Conservation (phyloP, 2,888 invertebrate species). For the Conomelus anceps region DNA sequence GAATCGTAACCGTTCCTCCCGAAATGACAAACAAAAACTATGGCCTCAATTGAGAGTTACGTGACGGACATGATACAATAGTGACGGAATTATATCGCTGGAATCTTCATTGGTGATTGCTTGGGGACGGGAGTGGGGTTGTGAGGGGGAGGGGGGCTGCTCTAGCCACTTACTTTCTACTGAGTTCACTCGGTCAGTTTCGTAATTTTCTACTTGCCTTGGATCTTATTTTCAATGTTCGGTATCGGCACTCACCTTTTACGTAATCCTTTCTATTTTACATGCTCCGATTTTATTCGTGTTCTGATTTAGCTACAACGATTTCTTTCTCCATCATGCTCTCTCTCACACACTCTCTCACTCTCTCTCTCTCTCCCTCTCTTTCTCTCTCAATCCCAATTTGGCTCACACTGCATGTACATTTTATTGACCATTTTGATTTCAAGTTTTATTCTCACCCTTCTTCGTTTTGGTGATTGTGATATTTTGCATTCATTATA, state of each 20-base stretch:
- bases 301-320: neutral
- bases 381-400: neutral
- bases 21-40: neutral
- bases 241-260: neutral
- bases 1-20: neutral
- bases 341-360: too few species aligned
- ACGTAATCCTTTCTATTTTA: neutral
- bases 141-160: neutral
- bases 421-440: neutral
- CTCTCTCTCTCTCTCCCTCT: too few species aligned
- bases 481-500: too few species aligned
- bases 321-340: neutral
- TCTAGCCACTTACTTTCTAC: neutral
- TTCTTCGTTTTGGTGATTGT: neutral
- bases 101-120: neutral
- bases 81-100: neutral
- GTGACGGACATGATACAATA: neutral
- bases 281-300: neutral
- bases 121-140: neutral
- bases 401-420: too few species aligned
- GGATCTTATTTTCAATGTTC: neutral
- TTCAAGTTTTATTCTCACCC: too few species aligned
- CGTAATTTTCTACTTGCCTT: neutral
- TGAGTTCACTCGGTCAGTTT: neutral
- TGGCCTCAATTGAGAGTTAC: neutral